phyloP scores from a whole-genome alignment of 2,797 vertebrate genomes.

The Delichon dasypus region DNA sequence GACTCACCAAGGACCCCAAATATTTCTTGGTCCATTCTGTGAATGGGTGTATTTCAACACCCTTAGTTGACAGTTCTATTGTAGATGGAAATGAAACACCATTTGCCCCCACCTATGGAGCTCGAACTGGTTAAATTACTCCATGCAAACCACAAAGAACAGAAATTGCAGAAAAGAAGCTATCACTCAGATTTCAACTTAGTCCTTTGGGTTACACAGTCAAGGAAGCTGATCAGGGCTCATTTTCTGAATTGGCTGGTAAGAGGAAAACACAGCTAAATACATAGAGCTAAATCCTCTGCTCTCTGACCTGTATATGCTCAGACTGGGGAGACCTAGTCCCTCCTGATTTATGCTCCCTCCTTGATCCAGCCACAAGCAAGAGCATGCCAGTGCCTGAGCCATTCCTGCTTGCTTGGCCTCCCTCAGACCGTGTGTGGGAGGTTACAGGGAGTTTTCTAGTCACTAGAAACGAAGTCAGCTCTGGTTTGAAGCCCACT shows the following conservation, averaged over 20 bases:
- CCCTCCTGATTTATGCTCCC: background rate
- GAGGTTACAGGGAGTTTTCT: background rate
- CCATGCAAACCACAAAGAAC: background rate
- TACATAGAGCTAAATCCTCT: background rate
- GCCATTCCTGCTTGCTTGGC: background rate
- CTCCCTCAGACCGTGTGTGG: rapidly evolving
- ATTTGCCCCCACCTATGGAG: background rate
- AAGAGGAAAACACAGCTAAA: background rate
- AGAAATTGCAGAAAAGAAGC: background rate
- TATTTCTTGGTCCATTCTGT: background rate
- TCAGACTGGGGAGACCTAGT: background rate
- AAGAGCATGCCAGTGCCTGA: background rate
- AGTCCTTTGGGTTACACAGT: background rate
- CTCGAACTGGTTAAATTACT: background rate
- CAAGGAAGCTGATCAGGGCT: background rate
- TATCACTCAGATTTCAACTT: background rate
- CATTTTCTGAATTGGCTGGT: background rate
- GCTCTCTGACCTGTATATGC: background rate
- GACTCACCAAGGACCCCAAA: background rate
- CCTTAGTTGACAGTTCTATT: background rate
- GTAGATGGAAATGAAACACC: background rate
- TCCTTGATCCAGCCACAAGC: background rate
- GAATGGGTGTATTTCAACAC: background rate
- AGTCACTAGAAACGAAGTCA: background rate
- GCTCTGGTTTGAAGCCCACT: background rate